Evolutionary conservation across 92 coral and sea anemone species (phyloP).

Genomic region (Actinostola sp.): DNA sequence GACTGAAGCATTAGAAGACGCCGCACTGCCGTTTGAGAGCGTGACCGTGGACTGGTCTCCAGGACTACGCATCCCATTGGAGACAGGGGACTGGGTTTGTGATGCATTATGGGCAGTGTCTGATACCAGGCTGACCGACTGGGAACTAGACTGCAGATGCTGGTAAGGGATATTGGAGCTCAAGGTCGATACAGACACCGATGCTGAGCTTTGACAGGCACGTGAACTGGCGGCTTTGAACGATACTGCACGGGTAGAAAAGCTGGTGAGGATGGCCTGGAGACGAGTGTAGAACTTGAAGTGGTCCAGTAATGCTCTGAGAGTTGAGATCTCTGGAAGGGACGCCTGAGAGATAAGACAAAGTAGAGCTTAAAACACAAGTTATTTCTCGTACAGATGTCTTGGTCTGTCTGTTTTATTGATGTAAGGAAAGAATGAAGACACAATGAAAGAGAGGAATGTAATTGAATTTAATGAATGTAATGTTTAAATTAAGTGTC

Average conservation of each 20-base stretch:
- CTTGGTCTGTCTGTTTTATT: too few relatives aligned
- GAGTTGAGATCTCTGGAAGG: conserved; percentile 52
- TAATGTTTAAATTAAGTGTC: too few relatives aligned
- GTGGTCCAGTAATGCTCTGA: conserved; percentile 73
- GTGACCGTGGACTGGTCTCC: conserved; percentile 56
- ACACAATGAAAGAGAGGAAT: too few relatives aligned
- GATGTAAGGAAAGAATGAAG: too few relatives aligned
- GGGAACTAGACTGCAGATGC: conserved; percentile 81
- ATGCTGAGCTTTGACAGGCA: conserved; percentile 88
- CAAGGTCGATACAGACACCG: conserved; percentile 69
- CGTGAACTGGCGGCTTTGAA: conserved; percentile 68
- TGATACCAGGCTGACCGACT: conserved; percentile 73
- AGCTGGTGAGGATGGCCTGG: conserved; percentile 56
- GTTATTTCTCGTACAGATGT: too few relatives aligned
- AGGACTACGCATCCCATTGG: conserved; percentile 59
- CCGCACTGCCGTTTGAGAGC: conserved; percentile 54
- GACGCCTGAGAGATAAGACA: conserved; percentile 44
- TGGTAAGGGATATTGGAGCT: conserved; percentile 88
- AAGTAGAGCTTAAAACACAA: not conserved
- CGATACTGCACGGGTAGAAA: conserved; percentile 40
- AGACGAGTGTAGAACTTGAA: conserved; percentile 80
- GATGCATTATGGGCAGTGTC: conserved; percentile 56
- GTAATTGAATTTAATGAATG: too few relatives aligned
- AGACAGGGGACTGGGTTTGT: conserved; percentile 46
- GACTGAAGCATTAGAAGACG: conserved; percentile 58